Evolutionary conservation across 2,888 invertebrate species (phyloP), one percentile per base, ranked within the genome.

Genomic region (Kryphioiulus occultus): DNA sequence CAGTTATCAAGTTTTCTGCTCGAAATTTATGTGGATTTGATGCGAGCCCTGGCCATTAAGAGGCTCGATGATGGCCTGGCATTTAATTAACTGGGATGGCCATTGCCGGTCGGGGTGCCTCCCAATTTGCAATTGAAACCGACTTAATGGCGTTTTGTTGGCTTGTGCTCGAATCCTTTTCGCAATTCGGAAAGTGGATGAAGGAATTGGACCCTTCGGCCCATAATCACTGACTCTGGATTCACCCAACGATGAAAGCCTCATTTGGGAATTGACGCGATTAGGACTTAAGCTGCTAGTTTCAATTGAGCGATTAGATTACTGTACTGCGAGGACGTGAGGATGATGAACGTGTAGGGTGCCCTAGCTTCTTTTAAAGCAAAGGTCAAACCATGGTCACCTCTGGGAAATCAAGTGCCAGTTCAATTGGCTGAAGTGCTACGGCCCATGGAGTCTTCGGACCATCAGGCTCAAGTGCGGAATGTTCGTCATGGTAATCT

Each of bases 1-100:
- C 53, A 53, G 53, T 53, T 53, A 53, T 53, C 53, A 53, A 53
- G 53, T 53, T 53, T 53, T 53, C 53, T 53, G 53, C 53, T 53
- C 53, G 53, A 53, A 53, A 53, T 53, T 53, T 53, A 53, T 53
- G 53, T 53, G 53, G 53, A 53, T 19, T 53, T 53, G 53, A 53
- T 53, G 53, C 53, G 53, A 53, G 53, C 1, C n/a, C 19, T 17
- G 19, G n/a, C 53, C 53, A 53, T 35, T 35, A 35, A 35, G 35
- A 35, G 35, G 35, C 35, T 7, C 35, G 35, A 35, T 35, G 35
- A 35, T 35, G 35, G 35, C 35, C 35, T 35, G 35, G 35, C 35
- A 35, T 53, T 53, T 53, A 53, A 53, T 53, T 53, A 53, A 53
- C 53, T 5, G 53, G 53, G 53, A 53, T 53, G 53, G 53, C 53